Evolutionary conservation across 2,113 vertebrate species (phyloP).

Genomic region (Leiothrix lutea): DNA sequence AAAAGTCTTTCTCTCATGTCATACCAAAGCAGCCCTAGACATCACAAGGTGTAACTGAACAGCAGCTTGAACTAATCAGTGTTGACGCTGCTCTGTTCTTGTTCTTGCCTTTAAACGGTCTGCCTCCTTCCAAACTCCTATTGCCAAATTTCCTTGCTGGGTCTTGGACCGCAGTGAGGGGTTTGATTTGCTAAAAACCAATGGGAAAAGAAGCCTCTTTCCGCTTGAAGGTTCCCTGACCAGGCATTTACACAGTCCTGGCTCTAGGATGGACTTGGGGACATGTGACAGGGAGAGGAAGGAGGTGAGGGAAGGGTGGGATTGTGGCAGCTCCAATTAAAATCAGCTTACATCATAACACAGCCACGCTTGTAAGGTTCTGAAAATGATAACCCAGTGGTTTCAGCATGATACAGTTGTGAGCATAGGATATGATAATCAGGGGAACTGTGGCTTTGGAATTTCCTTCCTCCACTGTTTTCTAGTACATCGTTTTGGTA

Average conservation of each 20-base stretch:
- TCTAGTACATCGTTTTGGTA: neutral
- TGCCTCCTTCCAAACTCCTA: neutral
- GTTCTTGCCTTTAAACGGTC: neutral
- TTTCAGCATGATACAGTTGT: neutral
- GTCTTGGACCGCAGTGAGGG: fast-evolving
- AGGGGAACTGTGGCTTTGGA: neutral
- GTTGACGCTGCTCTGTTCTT: neutral
- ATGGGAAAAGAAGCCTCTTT: neutral
- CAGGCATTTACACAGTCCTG: neutral
- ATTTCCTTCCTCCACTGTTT: neutral
- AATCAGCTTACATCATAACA: neutral
- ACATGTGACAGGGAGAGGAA: neutral
- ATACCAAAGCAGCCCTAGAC: neutral
- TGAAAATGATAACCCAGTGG: neutral
- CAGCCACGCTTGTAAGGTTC: neutral
- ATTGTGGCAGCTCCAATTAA: neutral
- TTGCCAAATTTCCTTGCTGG: neutral
- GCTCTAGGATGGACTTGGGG: neutral
- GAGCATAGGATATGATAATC: neutral
- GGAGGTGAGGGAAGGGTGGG: neutral
- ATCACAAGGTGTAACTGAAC: neutral
- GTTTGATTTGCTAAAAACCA: neutral
- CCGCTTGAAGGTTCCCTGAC: neutral
- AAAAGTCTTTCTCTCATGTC: neutral
- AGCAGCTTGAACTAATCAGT: neutral